Conservation (phyloP, 2,797 vertebrate species). For the Syndactyla subalaris region DNA sequence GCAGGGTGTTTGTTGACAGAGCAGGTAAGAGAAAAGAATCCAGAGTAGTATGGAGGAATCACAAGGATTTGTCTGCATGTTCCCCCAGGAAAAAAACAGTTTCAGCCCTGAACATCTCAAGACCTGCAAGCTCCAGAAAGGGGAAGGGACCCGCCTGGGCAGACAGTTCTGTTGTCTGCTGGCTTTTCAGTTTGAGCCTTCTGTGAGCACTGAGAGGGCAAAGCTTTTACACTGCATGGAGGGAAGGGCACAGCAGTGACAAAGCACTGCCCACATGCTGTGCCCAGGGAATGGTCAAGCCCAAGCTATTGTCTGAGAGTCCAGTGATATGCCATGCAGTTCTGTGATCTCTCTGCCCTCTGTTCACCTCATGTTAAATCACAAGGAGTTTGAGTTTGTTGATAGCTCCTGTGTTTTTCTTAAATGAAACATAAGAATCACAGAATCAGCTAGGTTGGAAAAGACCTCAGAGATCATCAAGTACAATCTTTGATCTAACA, state of each 20-base stretch:
- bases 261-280: not conserved
- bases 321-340: fast-evolving
- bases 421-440: not conserved
- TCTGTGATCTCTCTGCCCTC: not conserved
- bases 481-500: too few species aligned
- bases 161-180: not conserved
- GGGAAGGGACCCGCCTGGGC: not conserved
- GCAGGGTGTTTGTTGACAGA: not conserved
- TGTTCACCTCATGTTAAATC: not conserved
- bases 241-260: not conserved
- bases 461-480: too few species aligned
- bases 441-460: too few species aligned
- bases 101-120: not conserved
- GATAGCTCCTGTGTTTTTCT: not conserved
- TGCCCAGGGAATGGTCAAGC: not conserved
- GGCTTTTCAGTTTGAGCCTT: not conserved
- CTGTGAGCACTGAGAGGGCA: not conserved
- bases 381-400: not conserved
- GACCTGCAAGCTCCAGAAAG: not conserved
- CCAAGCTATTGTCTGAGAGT: not conserved
- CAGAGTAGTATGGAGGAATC: not conserved
- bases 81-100: not conserved
- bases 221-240: fast-evolving
- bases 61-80: not conserved
- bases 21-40: not conserved